Evolutionary conservation across 2,113 vertebrate genomes (phyloP).

Genomic region (Leptobrachium leishanense): DNA sequence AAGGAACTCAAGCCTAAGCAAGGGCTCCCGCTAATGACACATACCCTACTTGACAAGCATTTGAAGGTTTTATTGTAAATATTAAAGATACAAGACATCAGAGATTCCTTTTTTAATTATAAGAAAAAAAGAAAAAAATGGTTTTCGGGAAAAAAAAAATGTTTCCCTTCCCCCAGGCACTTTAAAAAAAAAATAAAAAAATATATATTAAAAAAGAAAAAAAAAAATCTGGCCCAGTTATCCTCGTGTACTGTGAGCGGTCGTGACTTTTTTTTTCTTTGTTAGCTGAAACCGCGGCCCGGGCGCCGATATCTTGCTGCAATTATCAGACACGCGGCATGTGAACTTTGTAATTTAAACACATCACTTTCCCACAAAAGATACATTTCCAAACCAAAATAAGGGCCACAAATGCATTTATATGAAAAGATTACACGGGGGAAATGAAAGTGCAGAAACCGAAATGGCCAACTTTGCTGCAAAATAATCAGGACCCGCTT

Average conservation of each 20-base stretch:
- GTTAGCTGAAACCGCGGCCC: conserved; percentile 57
- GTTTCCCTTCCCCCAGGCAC: conserved; percentile 57
- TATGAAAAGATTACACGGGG: conserved; percentile 74
- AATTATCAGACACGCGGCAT: conserved; percentile 71
- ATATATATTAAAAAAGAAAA: conserved; percentile 4
- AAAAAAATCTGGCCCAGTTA: conserved; percentile 64
- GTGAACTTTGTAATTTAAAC: conserved; percentile 69
- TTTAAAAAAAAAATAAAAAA: conserved; percentile 31
- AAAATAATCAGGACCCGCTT: conserved; percentile 41
- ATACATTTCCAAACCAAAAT: conserved; percentile 67
- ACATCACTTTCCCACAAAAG: conserved; percentile 67
- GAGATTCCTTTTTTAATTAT: conserved; percentile 83
- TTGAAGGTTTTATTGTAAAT: conserved; percentile 80
- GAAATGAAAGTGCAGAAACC: conserved; percentile 20
- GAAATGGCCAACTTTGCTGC: conserved; percentile 21
- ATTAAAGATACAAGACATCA: conserved; percentile 81
- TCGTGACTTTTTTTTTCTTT: conserved; percentile 65
- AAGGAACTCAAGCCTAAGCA: conserved; percentile 61
- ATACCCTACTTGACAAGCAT: conserved; percentile 79
- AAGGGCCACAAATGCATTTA: conserved; percentile 72
- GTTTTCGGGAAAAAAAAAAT: conserved; percentile 49
- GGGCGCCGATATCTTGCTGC: conserved; percentile 63
- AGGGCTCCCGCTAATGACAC: conserved; percentile 81
- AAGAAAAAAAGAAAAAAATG: conserved; percentile 61
- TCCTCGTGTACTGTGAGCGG: conserved; percentile 64